Conservation (phyloP, 1,140 invertebrate species). For the Ceratosolen fusciceps region DNA sequence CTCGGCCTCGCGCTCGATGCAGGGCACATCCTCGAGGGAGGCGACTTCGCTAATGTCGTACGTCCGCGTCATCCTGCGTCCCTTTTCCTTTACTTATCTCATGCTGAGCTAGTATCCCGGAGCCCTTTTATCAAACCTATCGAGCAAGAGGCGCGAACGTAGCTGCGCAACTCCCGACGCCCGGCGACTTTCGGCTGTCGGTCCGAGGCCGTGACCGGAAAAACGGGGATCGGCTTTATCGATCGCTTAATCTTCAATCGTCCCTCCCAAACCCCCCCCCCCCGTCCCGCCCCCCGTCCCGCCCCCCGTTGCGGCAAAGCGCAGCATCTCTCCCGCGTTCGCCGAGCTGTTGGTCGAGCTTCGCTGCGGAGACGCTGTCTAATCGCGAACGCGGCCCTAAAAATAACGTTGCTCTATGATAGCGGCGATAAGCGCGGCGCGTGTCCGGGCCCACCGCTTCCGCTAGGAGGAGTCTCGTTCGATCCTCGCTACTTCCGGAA, state of each 20-base stretch:
- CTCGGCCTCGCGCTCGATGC: conserved; percentile 52
- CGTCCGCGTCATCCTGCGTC: conserved; percentile 56
- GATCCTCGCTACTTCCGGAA: conserved; percentile 43
- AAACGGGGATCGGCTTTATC: conserved; percentile 17
- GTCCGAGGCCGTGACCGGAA: neutral
- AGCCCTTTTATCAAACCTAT: conserved; percentile 35
- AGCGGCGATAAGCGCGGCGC: conserved; percentile 38
- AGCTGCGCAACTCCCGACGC: conserved; percentile 4
- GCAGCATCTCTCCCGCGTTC: too few species aligned
- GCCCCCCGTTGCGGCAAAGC: too few species aligned
- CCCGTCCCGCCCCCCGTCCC: too few species aligned
- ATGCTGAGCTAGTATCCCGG: neutral
- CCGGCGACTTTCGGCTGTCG: conserved; percentile 40
- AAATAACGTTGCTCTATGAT: conserved; percentile 46
- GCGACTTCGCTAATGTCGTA: conserved; percentile 56
- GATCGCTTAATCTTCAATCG: neutral
- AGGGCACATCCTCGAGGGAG: conserved; percentile 50
- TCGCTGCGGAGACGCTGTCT: neutral
- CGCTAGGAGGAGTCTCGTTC: conserved; percentile 39
- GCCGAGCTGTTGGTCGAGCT: neutral
- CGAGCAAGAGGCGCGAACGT: conserved; percentile 20
- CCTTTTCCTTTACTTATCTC: conserved; percentile 38
- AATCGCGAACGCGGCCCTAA: conserved; percentile 24
- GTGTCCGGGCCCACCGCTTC: conserved; percentile 35
- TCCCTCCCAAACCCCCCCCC: too few species aligned